phyloP scores from a whole-genome alignment of 2,888 invertebrate species.

The Caenorhabditis wallacei region DNA sequence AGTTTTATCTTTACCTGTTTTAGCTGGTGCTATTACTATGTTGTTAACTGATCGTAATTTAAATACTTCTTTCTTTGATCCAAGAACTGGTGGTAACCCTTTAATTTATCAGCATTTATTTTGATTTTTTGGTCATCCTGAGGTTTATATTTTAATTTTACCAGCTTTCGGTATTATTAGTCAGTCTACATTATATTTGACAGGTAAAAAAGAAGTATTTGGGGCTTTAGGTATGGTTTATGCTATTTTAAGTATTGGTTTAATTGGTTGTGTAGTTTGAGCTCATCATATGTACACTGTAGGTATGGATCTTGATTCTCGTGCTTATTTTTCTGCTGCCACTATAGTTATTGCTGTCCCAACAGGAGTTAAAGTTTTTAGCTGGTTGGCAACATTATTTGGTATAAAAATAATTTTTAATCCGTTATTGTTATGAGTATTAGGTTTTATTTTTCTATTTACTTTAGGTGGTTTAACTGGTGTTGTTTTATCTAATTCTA shows the following conservation, averaged over 20 bases:
- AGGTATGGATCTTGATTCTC: conserved; percentile 91
- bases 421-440: conserved; percentile 87
- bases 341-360: conserved; percentile 93
- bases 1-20: conserved; percentile 88
- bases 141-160: conserved; percentile 92
- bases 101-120: conserved; percentile 91
- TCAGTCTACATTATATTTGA: conserved; percentile 89
- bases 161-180: conserved; percentile 91
- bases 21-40: conserved; percentile 91
- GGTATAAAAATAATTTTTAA: conserved; percentile 87
- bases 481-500: conserved; percentile 88
- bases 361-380: conserved; percentile 91
- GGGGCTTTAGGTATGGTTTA: conserved; percentile 86
- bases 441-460: conserved; percentile 90
- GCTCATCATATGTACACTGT: conserved; percentile 92
- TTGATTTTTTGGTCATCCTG: conserved; percentile 93
- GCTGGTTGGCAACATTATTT: conserved; percentile 88
- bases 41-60: conserved; percentile 90
- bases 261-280: conserved; percentile 91
- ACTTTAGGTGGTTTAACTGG: conserved; percentile 87
- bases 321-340: conserved; percentile 91
- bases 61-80: conserved; percentile 91
- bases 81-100: conserved; percentile 90
- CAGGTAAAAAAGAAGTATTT: conserved; percentile 84
- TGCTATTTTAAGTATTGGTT: conserved; percentile 91